Base-by-base conservation (phyloP, 2,888 invertebrate species). In the Sialis lutaria region DNA sequence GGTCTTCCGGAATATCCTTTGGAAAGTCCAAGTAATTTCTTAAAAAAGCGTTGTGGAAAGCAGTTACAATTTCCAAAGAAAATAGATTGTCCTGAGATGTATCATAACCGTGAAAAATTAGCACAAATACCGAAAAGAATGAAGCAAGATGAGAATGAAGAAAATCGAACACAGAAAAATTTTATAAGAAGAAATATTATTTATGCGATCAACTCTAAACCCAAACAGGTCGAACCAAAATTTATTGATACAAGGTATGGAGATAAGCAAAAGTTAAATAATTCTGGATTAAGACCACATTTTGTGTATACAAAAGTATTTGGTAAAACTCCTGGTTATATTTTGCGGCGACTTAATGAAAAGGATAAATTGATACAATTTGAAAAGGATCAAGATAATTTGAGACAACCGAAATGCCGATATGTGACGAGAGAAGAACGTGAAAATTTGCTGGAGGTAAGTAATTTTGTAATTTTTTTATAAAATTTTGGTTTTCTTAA, bases 281-380 rank as follows among this genome's bases (percentile, higher is more conserved):
- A 72, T 13, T 75, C 79, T 1, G 82, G 82, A 1, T 69, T 83
- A 53, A 70, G 78, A 50, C 83, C 82, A 0, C 68, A 75, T 53
- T 79, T 73, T 54, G 71, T 79, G 32, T 67, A 74, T 44, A 68
- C 74, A 48, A 60, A 74, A 50, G 67, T 66, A 41, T 59, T 62
- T 50, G 51, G 51, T 34, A 51, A 51, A 47, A 47, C 49, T n/a
- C 51, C 51, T 4, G 35, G 39, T 5, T 51, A 51, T 50, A 10
- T 51, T 41, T 32, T 43, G 35, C 8, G 39, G 10, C 30, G 42
- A 31, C 60, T 60, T 22, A 55, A 58, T 48, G 52, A 54, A 10
- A 57, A 58, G 44, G 60, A 64, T 45, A 55, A 56, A 44, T 50
- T 56, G 10, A 54, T 58, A 49, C 62, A 65, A 49, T 56, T 57